Percentiles rank a stretch among this genome's conserved stretches.
phyloP scores from a whole-genome alignment of 2,888 invertebrate species.

The Pherbina coryleti region DNA sequence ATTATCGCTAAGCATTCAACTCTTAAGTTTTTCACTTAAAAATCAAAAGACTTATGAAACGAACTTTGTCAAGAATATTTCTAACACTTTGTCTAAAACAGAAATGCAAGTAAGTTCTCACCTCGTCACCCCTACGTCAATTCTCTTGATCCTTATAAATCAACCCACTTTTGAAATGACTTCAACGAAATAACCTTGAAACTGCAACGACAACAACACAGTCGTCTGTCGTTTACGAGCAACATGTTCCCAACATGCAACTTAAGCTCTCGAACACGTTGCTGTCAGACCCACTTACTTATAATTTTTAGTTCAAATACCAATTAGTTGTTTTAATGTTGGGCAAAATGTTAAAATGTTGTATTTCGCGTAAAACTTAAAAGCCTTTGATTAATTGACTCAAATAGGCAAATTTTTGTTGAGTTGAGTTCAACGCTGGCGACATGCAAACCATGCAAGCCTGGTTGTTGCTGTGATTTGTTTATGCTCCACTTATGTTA shows the following conservation, averaged over 20 bases:
- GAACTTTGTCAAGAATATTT: no score
- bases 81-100: no score
- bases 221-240: background rate
- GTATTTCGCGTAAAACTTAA: background rate
- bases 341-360: background rate
- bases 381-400: constrained; percentile 20
- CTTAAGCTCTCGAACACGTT: background rate
- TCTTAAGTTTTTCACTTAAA: background rate
- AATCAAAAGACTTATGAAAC: no score
- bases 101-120: no score
- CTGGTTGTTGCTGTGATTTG: background rate
- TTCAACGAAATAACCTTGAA: background rate
- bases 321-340: constrained; percentile 21
- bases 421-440: background rate
- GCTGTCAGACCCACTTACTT: background rate
- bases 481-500: background rate
- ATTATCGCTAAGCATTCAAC: background rate
- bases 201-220: background rate
- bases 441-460: no score
- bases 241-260: background rate
- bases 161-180: background rate
- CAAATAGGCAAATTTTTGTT: background rate
- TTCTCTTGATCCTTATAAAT: background rate
- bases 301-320: background rate
- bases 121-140: no score